These are phyloP conservation scores for Engystomops pustulosus DNA, from an alignment of 2,113 vertebrate species.

Conservation along the genomic window DNA sequence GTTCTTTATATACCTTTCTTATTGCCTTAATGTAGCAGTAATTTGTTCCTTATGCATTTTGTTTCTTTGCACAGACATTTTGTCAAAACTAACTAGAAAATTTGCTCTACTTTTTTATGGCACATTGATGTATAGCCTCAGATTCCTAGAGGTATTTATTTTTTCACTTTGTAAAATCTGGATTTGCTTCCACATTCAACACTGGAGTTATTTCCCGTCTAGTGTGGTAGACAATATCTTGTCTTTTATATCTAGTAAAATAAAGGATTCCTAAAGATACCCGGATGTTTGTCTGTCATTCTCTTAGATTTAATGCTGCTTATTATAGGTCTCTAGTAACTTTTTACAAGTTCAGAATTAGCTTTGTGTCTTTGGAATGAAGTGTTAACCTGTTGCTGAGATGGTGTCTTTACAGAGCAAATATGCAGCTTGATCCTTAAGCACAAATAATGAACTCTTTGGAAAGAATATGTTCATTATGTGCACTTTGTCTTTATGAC, in stretches of 20 bases:
- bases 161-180: slow-evolving; percentile 86
- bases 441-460: background rate
- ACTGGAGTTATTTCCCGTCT: slow-evolving; percentile 79
- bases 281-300: background rate
- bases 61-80: slow-evolving; percentile 93
- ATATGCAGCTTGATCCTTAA: background rate
- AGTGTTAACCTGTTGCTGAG: slow-evolving; percentile 12
- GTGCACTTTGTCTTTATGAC: background rate
- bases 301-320: background rate
- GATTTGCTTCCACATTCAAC: slow-evolving; percentile 94
- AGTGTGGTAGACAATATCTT: slow-evolving; percentile 83
- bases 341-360: slow-evolving; percentile 5
- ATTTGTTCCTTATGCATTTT: slow-evolving; percentile 85
- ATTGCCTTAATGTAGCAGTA: slow-evolving; percentile 97
- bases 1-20: slow-evolving; percentile 81
- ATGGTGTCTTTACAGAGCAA: background rate
- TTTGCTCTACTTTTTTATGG: slow-evolving; percentile 84
- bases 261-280: slow-evolving; percentile 71
- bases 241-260: slow-evolving; percentile 86
- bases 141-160: slow-evolving; percentile 88
- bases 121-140: slow-evolving; percentile 83
- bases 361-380: background rate
- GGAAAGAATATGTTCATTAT: slow-evolving; percentile 3
- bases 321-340: background rate
- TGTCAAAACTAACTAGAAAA: slow-evolving; percentile 79